phyloP scores from a whole-genome alignment of 2,888 invertebrate species.

The Chalcis sispes region DNA sequence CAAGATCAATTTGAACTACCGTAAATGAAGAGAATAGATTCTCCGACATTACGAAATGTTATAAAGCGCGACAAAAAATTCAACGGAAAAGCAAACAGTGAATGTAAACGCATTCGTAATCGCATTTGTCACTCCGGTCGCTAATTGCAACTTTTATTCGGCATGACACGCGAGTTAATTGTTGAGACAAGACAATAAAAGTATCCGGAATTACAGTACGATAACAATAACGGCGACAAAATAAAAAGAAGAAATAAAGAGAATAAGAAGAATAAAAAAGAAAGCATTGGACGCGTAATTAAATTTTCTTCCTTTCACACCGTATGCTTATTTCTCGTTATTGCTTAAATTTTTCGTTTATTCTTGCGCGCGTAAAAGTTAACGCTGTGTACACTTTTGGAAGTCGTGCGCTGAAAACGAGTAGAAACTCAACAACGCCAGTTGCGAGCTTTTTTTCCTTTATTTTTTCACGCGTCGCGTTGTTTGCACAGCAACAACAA shows the following conservation, averaged over 20 bases:
- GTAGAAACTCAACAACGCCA: no score
- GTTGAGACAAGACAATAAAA: conserved; percentile 22
- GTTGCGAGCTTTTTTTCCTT: no score
- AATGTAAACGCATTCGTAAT: conserved; percentile 24
- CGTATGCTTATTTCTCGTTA: conserved; percentile 1
- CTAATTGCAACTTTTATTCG: conserved; percentile 38
- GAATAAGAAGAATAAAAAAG: not conserved
- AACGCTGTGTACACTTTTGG: no score
- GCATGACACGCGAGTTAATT: conserved; percentile 32
- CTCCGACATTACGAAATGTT: not conserved
- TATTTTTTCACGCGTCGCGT: no score
- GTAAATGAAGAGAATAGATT: not conserved
- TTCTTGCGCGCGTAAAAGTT: no score
- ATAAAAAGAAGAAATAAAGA: not conserved
- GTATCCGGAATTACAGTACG: not conserved
- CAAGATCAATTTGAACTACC: no score
- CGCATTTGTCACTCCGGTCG: not conserved
- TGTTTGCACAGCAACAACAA: no score
- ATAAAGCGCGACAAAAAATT: not conserved
- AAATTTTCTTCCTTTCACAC: conserved; percentile 23
- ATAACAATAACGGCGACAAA: no score
- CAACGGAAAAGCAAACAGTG: conserved; percentile 20
- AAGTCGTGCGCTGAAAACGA: no score
- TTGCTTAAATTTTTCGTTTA: not conserved
- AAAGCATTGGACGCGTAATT: conserved; percentile 19